Evolutionary conservation across 2,113 vertebrate species (phyloP).

Genomic region (Thomomys bottae): DNA sequence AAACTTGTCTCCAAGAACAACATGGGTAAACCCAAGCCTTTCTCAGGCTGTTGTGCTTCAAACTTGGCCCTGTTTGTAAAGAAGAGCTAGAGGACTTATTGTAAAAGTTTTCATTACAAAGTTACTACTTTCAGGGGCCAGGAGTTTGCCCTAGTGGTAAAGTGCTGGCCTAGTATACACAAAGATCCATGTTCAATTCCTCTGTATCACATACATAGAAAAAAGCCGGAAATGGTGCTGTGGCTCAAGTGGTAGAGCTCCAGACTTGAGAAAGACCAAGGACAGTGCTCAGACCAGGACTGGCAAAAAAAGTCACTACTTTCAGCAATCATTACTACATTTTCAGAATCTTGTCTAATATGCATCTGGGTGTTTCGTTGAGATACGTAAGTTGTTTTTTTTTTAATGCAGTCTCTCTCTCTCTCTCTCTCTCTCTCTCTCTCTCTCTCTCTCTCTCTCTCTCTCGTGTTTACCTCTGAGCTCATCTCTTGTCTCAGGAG

Average conservation of each 20-base stretch:
- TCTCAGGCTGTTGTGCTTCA: background rate
- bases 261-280: no score
- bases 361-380: background rate
- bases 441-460: background rate
- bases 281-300: no score
- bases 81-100: no score
- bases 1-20: background rate
- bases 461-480: background rate
- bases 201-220: no score
- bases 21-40: background rate
- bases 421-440: background rate
- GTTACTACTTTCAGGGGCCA: background rate
- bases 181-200: no score
- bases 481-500: background rate
- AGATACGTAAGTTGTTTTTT: background rate
- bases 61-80: background rate
- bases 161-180: no score
- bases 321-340: background rate
- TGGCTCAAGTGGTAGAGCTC: no score
- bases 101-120: background rate
- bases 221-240: no score
- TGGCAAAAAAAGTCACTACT: background rate
- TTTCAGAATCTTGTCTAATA: background rate
- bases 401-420: background rate
- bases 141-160: no score